Evolutionary conservation across 1,140 invertebrate genomes (phyloP), one percentile per base, ranked within the genome.

Genomic region (Tigriopus japonicus): DNA sequence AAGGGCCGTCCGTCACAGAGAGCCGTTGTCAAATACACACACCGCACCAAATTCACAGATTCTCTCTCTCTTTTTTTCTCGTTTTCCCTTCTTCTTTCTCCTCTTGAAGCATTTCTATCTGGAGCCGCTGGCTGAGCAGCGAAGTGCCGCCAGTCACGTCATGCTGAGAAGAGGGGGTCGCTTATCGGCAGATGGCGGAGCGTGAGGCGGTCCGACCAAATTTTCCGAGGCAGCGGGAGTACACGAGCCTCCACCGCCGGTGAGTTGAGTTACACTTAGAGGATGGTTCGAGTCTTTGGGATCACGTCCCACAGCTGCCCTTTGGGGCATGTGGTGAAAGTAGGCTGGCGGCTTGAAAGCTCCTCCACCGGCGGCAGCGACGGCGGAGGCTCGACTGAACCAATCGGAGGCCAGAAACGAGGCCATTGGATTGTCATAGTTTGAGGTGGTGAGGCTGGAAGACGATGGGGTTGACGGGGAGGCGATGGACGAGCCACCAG

Each of bases 201-300:
- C 45, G 6, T 21, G n/a, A 6, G 45, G 45, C 45, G 45, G 45
- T 49, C 45, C 45, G 45, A 21, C 45, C 5, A 49, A 10, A 21
- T 21, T 49, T 17, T 21, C 45, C 2, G n/a, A 15, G n/a, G 21
- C 21, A 21, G 45, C n/a, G 45, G n/a, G n/a, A 10, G 45, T 21
- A 21, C n/a, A 49, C n/a, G n/a, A 17, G 45, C 45, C n/a, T 17
- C n/a, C 28, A 61, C 40, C 35, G 10, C 67, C 65, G 42, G 67
- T 68, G 56, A 68, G 62, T 53, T 66, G 64, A 67, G 87, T 87
- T 40, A 91, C 86, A 71, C 85, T 87, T 23, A 89, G 75, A 21
- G 87, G 87, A 76, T 90, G 90, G 73, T 91, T 90, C 60, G 85
- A 83, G 74, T 89, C 86, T 65, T 86, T 81, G 12, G 87, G 87